Base-by-base conservation (phyloP, 2,888 invertebrate genomes). In the Zaprionus bogoriensis region DNA sequence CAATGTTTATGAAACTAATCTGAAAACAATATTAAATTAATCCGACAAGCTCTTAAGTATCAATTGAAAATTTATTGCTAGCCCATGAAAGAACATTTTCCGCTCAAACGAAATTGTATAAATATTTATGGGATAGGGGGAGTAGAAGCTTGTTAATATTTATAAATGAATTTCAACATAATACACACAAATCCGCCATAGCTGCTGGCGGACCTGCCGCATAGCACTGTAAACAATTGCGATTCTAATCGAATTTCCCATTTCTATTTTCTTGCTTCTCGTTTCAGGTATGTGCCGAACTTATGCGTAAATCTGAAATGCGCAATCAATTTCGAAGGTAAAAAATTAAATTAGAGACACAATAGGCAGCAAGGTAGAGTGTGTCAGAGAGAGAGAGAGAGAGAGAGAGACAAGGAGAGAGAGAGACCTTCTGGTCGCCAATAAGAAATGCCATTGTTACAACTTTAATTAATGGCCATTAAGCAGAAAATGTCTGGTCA, bases 391-490 rank as follows among this genome's bases (percentile, higher is more conserved):
- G 9, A 23, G 28, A n/a, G 12, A n/a, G 30, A 19, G 17, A 10
- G 20, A 4, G 19, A 19, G 27, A 42, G 42, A 10, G 41, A 14
- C 36, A 58, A 51, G 61, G 39, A 50, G 41, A 14, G 30, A 58
- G 47, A 60, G 39, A 50, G 53, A 55, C 48, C 50, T 59, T 65
- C 32, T 27, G 55, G 30, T 38, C 60, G 70, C 77, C 68, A 77
- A 78, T 77, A 69, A 63, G 67, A 78, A 84, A 84, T 78, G 69
- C 61, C 79, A 74, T 78, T 84, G 82, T 67, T 77, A 81, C 82
- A 75, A 66, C 61, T 68, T 75, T 82, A 79, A 85, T 85, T 82
- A 85, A 80, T 78, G 76, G 59, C 76, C 79, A 73, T 85, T 81
- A 85, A 52, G 59, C 57, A 55, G 50, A 66, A 65, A 76, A 78